Evolutionary conservation across 2,888 invertebrate genomes (phyloP).

Genomic region (Agonopterix alstromeriana): DNA sequence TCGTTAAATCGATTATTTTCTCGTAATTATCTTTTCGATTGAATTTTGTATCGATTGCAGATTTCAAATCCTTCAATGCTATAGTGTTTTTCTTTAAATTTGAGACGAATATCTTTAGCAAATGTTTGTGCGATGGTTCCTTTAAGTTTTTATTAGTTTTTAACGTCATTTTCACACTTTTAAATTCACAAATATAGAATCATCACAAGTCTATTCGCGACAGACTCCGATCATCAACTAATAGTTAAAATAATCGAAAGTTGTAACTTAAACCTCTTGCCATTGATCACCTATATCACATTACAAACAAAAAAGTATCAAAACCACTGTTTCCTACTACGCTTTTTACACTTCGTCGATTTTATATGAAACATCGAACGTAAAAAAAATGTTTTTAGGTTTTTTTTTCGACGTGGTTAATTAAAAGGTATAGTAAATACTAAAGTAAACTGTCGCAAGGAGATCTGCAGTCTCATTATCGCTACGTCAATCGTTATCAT

Average conservation of each 20-base stretch:
- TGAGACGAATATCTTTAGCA: slow-evolving; percentile 44
- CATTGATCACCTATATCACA: slow-evolving; percentile 6
- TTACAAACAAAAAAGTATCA: background rate
- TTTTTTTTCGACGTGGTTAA: background rate
- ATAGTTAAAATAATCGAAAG: slow-evolving; percentile 6
- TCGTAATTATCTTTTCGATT: slow-evolving; percentile 36
- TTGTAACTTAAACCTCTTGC: slow-evolving; percentile 6
- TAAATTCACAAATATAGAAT: background rate
- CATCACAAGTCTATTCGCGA: too few relatives aligned
- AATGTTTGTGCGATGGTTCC: slow-evolving; percentile 29
- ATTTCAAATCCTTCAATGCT: slow-evolving; percentile 53
- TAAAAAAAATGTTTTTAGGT: background rate
- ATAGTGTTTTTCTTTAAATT: slow-evolving; percentile 56
- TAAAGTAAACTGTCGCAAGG: background rate
- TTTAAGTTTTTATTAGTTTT: slow-evolving; percentile 19
- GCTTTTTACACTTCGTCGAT: background rate
- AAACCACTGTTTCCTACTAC: background rate
- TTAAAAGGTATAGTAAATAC: background rate
- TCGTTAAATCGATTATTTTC: slow-evolving; percentile 49
- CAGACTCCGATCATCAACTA: too few relatives aligned
- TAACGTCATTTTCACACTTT: slow-evolving; percentile 28
- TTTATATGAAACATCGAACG: background rate
- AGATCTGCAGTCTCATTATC: background rate
- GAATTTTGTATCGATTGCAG: slow-evolving; percentile 38
- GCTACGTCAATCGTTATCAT: background rate